phyloP scores from a whole-genome alignment of 92 coral and sea anemone genomes.

The Metridium senile region DNA sequence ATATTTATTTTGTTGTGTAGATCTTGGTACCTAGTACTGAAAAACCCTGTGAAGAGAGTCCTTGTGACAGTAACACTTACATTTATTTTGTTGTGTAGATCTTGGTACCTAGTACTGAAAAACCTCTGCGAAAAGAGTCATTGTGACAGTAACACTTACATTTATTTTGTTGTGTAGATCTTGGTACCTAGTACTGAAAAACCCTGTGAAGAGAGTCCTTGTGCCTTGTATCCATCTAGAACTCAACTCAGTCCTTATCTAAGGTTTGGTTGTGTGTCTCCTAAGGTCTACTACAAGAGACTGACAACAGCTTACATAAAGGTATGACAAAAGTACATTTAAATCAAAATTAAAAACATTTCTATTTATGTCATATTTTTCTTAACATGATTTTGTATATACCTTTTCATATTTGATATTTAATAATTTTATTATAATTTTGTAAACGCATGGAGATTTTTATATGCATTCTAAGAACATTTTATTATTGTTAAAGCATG shows the following conservation, averaged over 20 bases:
- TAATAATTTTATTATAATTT: too few species aligned
- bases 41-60: conserved; percentile 6
- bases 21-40: conserved; percentile 2
- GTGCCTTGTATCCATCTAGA: conserved; percentile 56
- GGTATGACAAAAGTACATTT: too few species aligned
- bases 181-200: conserved; percentile 5
- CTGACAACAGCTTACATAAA: conserved; percentile 68
- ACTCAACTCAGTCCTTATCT: conserved; percentile 90
- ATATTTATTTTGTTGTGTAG: not conserved
- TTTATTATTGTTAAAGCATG: too few species aligned
- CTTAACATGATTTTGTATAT: too few species aligned
- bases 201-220: conserved; percentile 4
- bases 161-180: not conserved
- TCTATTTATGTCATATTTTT: too few species aligned
- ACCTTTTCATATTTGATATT: too few species aligned
- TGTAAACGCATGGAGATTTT: too few species aligned
- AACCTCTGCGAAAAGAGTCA: too few species aligned
- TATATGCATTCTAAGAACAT: too few species aligned
- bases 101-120: conserved; percentile 2
- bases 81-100: not conserved
- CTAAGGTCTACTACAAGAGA: conserved; percentile 66
- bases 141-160: too few species aligned
- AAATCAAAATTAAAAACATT: too few species aligned
- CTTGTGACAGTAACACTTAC: too few species aligned
- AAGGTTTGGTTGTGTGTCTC: conserved; percentile 92